A percentile compares a stretch with the other conserved stretches of the same genome.
These are phyloP conservation scores for Psittacula cyanocephala DNA, from an alignment of 2,113 vertebrate species.

Conservation along the genomic window DNA sequence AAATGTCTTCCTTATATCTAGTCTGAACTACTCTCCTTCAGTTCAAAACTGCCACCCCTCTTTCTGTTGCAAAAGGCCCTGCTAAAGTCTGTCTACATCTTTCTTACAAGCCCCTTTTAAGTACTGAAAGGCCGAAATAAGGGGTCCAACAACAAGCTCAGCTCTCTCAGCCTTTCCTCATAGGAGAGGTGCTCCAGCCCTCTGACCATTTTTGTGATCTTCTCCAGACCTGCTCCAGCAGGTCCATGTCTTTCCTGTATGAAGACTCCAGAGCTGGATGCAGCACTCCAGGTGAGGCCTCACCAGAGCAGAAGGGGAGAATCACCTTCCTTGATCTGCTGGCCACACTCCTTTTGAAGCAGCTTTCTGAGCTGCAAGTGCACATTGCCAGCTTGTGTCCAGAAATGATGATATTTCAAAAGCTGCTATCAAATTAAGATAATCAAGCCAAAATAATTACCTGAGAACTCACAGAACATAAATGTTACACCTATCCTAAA, in stretches of 20 bases:
- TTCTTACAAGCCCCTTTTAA: neutral
- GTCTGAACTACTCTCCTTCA: neutral
- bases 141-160: neutral
- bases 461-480: neutral
- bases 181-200: neutral
- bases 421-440: neutral
- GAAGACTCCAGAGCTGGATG: neutral
- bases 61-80: neutral
- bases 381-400: neutral
- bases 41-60: neutral
- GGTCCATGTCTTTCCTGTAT: neutral
- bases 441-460: neutral
- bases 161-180: neutral
- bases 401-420: neutral
- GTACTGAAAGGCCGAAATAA: neutral
- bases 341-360: neutral
- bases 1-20: rapidly evolving
- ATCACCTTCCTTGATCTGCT: neutral
- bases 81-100: neutral
- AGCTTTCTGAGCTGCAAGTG: neutral
- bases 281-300: neutral
- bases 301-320: neutral
- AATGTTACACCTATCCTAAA: neutral
- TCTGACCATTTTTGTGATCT: neutral
- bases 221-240: neutral